These are phyloP conservation scores for Callitettix versicolor DNA, from an alignment of 1,140 invertebrate genomes.

Conservation along the genomic window DNA sequence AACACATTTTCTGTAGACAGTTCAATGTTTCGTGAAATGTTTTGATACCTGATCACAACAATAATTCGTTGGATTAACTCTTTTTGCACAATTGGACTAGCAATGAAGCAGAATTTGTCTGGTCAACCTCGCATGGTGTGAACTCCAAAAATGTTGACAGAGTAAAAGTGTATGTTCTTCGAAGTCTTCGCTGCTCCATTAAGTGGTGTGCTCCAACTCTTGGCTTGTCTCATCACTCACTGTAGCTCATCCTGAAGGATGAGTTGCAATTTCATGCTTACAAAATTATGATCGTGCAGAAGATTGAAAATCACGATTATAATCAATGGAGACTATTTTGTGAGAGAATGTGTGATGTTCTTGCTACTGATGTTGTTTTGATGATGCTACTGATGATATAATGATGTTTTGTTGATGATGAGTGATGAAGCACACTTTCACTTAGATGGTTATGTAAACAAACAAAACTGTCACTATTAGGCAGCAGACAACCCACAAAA, in stretches of 20 bases:
- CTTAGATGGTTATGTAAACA: no score
- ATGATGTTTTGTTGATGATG: no score
- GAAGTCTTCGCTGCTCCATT: background rate
- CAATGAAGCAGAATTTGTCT: background rate
- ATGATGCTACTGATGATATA: no score
- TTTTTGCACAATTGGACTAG: background rate
- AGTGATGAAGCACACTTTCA: no score
- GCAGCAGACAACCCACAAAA: no score
- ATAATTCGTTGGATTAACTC: background rate
- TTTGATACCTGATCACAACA: background rate
- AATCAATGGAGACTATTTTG: no score
- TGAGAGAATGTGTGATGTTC: background rate
- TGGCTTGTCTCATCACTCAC: background rate
- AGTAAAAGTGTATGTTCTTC: background rate
- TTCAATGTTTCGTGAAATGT: background rate
- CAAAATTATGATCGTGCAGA: no score
- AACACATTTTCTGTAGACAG: background rate
- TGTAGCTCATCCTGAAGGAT: background rate
- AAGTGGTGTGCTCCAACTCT: background rate
- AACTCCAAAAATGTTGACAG: background rate
- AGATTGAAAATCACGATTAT: background rate
- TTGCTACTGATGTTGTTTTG: background rate
- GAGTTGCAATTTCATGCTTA: constrained; percentile 2
- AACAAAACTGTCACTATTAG: no score
- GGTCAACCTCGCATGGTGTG: background rate